Base-by-base conservation (phyloP, 53 echinoderm and acorn worm genomes). In the Arbacia lixula region DNA sequence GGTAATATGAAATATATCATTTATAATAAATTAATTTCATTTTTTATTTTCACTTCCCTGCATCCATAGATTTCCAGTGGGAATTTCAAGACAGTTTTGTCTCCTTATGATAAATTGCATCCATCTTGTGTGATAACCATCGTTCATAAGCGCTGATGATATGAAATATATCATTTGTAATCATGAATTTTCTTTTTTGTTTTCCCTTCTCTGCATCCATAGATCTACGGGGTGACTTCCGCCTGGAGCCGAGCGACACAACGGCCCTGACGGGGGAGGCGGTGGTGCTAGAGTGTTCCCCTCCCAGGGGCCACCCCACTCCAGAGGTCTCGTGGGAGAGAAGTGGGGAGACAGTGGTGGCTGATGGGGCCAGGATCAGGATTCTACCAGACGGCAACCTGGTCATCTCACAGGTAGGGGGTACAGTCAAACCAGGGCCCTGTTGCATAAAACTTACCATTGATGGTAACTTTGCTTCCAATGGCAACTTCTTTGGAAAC, bases 301-400 rank as follows among this genome's bases (percentile, higher is more conserved):
- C 98, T 11, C 98, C 98, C 21, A 83, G 94, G 71, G 88, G 90
- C 11, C 88, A 90, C 56, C 98, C 98, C 21, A 73, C 53, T 30
- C 98, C 98, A 2, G 78, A 71, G 28, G 92, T 94, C 22, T 72
- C 61, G 34, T 94, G 98, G 98, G 89, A 90, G 76, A 98, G 92
- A 37, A 86, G 94, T 68, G 72, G 78, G 33, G 81, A 93, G 25
- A 67, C 76, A 11, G 80, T 98, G 57, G 62, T 83, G 24, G 65
- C 63, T 35, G 90, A 92, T 66, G 90, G 90, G 30, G 87, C 90
- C 10, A 87, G 98, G 60, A 74, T 94, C 17, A 46, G 85, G 65
- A 84, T 94, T 31, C 75, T 93, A 11, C 84, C 84, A 36, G 98
- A 98, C 86, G 98, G 98, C 5, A 94, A 98, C 83, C 94, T 98